A percentile compares a stretch with the other conserved stretches of the same genome.
These are phyloP conservation scores for Heliconius congener DNA, from an alignment of 1,140 invertebrate species.

Conservation along the genomic window DNA sequence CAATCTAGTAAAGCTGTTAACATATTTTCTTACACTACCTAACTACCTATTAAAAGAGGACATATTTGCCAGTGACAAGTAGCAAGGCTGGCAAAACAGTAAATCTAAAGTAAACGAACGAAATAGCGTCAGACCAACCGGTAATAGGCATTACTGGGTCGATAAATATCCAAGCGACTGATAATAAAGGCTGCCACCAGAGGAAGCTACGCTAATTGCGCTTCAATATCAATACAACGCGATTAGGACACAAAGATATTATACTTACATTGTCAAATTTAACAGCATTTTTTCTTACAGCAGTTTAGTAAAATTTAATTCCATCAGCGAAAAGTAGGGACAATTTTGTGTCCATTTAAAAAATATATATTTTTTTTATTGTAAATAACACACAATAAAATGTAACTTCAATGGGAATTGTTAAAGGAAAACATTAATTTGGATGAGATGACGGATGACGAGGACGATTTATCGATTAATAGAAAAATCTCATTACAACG, in stretches of 20 bases:
- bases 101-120: conserved; percentile 32
- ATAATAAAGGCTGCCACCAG: background rate
- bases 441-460: too few relatives aligned
- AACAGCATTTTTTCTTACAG: too few relatives aligned
- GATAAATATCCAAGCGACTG: conserved; percentile 36
- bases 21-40: background rate
- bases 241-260: background rate
- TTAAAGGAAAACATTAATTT: too few relatives aligned
- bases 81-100: conserved; percentile 17
- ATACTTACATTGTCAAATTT: background rate
- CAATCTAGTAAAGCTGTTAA: background rate
- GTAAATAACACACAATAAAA: too few relatives aligned
- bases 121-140: conserved; percentile 32
- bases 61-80: conserved; percentile 19
- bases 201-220: background rate
- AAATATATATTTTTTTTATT: too few relatives aligned
- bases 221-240: background rate
- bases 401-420: too few relatives aligned
- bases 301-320: too few relatives aligned
- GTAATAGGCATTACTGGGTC: conserved; percentile 28
- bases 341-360: too few relatives aligned
- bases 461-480: too few relatives aligned
- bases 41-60: background rate
- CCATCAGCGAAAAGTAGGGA: too few relatives aligned
- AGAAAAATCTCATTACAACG: too few relatives aligned